Evolutionary conservation across 2,113 vertebrate genomes (phyloP).

Genomic region (Forbesichthys agassizii): DNA sequence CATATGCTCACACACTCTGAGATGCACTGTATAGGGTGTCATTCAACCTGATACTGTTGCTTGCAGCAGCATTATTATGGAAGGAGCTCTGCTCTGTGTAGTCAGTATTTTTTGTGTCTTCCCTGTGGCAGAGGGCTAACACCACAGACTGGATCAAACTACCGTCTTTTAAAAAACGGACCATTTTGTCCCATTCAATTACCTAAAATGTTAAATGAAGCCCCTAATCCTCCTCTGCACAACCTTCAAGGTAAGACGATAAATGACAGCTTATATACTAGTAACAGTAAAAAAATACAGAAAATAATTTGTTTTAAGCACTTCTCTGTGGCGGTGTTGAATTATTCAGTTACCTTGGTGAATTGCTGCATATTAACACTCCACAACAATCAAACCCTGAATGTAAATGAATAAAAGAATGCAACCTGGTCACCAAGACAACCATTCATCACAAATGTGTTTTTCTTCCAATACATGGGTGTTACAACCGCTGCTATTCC

Average conservation of each 20-base stretch:
- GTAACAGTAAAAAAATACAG: too few relatives aligned
- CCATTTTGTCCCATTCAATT: too few relatives aligned
- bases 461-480: background rate
- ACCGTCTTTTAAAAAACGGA: too few relatives aligned
- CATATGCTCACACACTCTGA: background rate
- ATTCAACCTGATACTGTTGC: conserved; percentile 52
- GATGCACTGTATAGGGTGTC: conserved; percentile 60
- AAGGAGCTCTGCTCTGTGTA: background rate
- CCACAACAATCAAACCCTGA: too few relatives aligned
- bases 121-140: conserved; percentile 1
- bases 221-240: background rate
- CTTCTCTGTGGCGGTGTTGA: background rate
- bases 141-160: background rate
- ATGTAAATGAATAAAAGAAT: background rate
- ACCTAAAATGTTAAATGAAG: background rate
- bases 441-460: background rate
- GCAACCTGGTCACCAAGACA: background rate
- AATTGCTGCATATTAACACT: too few relatives aligned
- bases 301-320: too few relatives aligned
- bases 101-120: conserved; percentile 5
- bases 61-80: conserved; percentile 39
- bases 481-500: background rate
- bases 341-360: background rate
- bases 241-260: conserved; percentile 30
- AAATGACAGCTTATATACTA: too few relatives aligned